These are phyloP conservation scores for Copidosoma floridanum DNA, from an alignment of 1,140 invertebrate species.

Conservation along the genomic window DNA sequence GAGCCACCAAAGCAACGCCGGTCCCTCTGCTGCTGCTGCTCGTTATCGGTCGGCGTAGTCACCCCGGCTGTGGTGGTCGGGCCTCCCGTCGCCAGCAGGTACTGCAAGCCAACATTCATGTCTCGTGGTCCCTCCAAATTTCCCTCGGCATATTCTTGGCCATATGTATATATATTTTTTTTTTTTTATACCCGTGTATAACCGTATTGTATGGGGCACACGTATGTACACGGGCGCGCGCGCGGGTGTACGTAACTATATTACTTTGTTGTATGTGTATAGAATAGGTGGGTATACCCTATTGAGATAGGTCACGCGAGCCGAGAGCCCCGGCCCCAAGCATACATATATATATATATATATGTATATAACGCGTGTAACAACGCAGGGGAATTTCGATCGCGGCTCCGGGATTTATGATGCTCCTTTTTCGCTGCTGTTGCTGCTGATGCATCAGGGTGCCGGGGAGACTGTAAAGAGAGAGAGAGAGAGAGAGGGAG, in stretches of 20 bases:
- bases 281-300: too few species aligned
- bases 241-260: too few species aligned
- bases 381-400: not conserved
- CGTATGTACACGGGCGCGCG: too few species aligned
- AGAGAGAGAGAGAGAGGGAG: constrained; percentile 16
- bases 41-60: constrained; percentile 54
- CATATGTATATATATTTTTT: too few species aligned
- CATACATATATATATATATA: too few species aligned
- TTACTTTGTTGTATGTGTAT: too few species aligned
- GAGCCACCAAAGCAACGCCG: too few species aligned
- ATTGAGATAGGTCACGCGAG: constrained; percentile 34
- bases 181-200: too few species aligned
- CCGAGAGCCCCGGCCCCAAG: too few species aligned
- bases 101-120: constrained; percentile 54
- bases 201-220: too few species aligned
- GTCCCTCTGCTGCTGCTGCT: not conserved
- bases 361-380: not conserved
- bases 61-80: constrained; percentile 55
- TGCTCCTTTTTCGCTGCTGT: not conserved
- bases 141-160: too few species aligned
- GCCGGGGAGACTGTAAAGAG: not conserved
- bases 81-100: constrained; percentile 48
- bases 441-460: too few species aligned
- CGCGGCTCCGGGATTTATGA: not conserved
- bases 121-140: constrained; percentile 45